A percentile compares a stretch with the other conserved stretches of the same genome.
Conservation (phyloP, 2,888 invertebrate genomes). For the Drosophila flavopinicola region DNA sequence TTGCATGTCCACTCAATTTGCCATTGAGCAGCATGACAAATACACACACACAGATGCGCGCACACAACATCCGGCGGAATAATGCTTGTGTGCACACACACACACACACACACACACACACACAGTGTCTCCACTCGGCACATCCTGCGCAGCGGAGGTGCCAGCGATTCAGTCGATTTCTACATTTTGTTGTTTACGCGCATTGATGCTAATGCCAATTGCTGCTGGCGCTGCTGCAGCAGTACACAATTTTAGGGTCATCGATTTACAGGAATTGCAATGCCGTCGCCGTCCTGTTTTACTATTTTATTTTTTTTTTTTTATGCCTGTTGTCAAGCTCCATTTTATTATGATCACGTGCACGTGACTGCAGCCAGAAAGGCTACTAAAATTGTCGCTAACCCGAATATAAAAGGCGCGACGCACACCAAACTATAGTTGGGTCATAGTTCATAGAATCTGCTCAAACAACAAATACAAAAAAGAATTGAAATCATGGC, state of each 20-base stretch:
- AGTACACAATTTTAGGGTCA: slow-evolving; percentile 58
- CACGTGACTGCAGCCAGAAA: slow-evolving; percentile 62
- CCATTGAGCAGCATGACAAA: slow-evolving; percentile 29
- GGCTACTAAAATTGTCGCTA: slow-evolving; percentile 35
- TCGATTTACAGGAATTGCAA: slow-evolving; percentile 49
- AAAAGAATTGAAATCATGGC: not conserved
- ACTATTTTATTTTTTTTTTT: slow-evolving; percentile 43
- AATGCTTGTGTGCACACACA: slow-evolving; percentile 55
- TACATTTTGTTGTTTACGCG: slow-evolving; percentile 64
- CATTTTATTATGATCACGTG: slow-evolving; percentile 64
- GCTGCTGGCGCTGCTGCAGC: slow-evolving; percentile 25
- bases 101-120: no score
- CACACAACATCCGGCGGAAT: slow-evolving; percentile 70
- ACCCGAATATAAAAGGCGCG: slow-evolving; percentile 27
- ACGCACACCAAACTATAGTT: slow-evolving; percentile 3
- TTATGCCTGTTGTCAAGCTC: slow-evolving; percentile 60
- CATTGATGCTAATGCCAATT: slow-evolving; percentile 65
- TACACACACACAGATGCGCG: slow-evolving; percentile 13
- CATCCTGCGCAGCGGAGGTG: slow-evolving; percentile 54
- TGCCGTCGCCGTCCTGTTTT: slow-evolving; percentile 6
- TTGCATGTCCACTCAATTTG: slow-evolving; percentile 58
- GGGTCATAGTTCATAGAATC: slow-evolving; percentile 23
- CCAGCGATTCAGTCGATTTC: slow-evolving; percentile 41
- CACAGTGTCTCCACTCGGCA: slow-evolving; percentile 34
- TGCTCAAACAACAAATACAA: not conserved